Conservation (phyloP, 2,888 invertebrate species). For the Gibbula magus region DNA sequence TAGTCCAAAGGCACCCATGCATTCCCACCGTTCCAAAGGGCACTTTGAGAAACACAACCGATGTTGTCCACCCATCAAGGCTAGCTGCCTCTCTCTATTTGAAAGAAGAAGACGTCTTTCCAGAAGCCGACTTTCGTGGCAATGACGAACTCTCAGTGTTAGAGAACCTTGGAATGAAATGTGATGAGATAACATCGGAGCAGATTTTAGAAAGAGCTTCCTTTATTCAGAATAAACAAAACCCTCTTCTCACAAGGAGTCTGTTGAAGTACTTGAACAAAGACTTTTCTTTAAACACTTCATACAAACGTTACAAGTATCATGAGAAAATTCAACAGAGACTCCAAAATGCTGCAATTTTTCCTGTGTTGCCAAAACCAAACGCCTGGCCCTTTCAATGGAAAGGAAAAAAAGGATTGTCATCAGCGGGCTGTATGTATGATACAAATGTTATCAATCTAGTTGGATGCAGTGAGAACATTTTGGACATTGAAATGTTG, state of each 20-base stretch:
- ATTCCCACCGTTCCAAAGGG: conserved; percentile 52
- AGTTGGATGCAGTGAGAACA: not conserved
- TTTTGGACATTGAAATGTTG: not conserved
- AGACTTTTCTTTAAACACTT: not conserved
- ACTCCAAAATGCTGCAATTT: not conserved
- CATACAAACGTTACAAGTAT: not conserved
- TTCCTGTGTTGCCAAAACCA: not conserved
- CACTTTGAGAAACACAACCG: conserved; percentile 36
- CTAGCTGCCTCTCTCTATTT: conserved; percentile 42
- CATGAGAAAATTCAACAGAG: not conserved
- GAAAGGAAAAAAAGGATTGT: not conserved
- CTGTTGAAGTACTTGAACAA: not conserved
- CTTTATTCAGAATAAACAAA: not conserved
- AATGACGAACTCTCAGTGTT: not conserved
- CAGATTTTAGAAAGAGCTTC: not conserved
- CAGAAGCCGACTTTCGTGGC: conserved; percentile 27
- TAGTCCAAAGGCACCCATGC: conserved; percentile 37
- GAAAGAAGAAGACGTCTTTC: conserved; percentile 51
- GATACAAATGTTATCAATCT: not conserved
- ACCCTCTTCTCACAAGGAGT: too few relatives aligned
- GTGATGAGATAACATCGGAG: not conserved
- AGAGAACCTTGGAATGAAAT: not conserved
- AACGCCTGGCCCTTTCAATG: not conserved
- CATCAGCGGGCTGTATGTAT: not conserved
- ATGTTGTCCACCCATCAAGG: conserved; percentile 53